phyloP scores from a whole-genome alignment of 2,113 vertebrate species.

The Cyanocitta stelleri region DNA sequence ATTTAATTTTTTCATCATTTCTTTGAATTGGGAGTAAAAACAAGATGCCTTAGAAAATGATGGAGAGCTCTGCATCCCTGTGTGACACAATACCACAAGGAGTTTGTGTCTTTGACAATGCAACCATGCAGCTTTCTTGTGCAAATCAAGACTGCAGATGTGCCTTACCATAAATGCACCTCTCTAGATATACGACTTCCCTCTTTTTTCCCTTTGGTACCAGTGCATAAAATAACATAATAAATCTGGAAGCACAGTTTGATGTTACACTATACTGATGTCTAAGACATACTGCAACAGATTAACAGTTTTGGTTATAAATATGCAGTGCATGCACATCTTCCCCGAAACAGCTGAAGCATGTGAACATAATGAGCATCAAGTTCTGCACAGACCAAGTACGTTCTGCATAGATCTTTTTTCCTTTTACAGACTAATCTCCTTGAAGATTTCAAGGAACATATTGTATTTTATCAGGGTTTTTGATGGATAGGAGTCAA shows the following conservation, averaged over 20 bases:
- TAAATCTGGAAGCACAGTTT: background rate
- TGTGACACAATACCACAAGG: background rate
- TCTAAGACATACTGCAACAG: background rate
- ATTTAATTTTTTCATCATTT: background rate
- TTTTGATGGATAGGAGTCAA: conserved; percentile 3
- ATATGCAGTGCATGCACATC: background rate
- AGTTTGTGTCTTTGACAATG: background rate
- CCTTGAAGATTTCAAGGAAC: background rate
- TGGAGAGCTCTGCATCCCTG: background rate
- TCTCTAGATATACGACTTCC: background rate
- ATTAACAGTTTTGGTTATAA: background rate
- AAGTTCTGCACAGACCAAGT: background rate
- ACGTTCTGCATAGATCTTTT: background rate
- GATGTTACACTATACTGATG: background rate
- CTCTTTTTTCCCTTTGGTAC: background rate
- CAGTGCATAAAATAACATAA: background rate
- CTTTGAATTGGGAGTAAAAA: background rate
- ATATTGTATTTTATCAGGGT: background rate
- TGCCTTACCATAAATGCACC: background rate
- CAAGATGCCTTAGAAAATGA: background rate
- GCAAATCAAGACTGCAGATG: background rate
- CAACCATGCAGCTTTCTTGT: background rate
- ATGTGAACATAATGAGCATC: background rate
- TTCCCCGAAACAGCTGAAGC: background rate
- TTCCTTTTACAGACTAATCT: background rate